These are phyloP conservation scores for Tanaodytes sp. DNA, from an alignment of 2,888 invertebrate genomes.

Conservation along the genomic window DNA sequence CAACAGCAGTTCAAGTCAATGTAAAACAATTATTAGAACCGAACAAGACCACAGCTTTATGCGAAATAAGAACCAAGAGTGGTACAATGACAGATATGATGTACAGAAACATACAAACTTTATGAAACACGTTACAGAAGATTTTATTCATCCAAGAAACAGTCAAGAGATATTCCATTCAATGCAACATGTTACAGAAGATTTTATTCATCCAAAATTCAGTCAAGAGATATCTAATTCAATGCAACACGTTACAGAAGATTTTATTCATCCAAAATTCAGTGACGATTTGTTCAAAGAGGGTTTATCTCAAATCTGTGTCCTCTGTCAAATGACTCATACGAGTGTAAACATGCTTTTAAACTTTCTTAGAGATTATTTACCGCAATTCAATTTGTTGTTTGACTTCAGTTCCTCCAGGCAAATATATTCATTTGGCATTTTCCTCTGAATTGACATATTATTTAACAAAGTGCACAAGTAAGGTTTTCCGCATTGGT, in stretches of 20 bases:
- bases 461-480: not conserved
- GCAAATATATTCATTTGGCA: slow-evolving; percentile 20
- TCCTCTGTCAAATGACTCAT: not conserved
- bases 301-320: slow-evolving; percentile 3
- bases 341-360: not conserved
- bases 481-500: not conserved
- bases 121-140: no score
- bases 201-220: not conserved
- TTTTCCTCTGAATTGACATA: slow-evolving; percentile 1
- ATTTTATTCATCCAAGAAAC: not conserved
- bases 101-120: no score
- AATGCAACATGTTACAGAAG: no score
- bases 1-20: no score
- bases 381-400: slow-evolving; percentile 3
- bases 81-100: no score
- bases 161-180: not conserved
- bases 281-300: not conserved
- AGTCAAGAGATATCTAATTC: not conserved
- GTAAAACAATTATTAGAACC: no score
- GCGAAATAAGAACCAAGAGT: no score
- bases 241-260: not conserved
- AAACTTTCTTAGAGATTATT: not conserved
- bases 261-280: not conserved
- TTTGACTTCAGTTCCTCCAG: not conserved
- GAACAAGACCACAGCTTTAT: no score